Conservation (phyloP, 2,113 vertebrate species). For the Lutjanus erythropterus region DNA sequence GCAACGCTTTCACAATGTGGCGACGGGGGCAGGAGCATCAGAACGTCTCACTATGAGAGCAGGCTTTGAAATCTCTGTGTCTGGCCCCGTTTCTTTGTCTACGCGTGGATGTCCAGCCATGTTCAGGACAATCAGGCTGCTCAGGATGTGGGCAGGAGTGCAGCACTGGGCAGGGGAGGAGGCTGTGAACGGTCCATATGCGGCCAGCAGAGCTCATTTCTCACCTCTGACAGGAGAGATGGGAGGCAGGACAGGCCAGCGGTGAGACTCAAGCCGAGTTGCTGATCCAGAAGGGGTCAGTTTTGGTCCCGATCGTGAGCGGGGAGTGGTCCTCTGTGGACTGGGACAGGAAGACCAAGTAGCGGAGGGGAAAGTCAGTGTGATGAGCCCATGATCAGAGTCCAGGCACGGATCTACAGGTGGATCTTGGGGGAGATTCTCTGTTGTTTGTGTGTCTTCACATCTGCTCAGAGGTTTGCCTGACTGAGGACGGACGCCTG, state of each 20-base stretch:
- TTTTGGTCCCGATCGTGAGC: constrained; percentile 66
- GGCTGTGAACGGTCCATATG: constrained; percentile 89
- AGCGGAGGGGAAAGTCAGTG: constrained; percentile 27
- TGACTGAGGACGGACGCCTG: background rate
- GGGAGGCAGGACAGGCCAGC: constrained; percentile 84
- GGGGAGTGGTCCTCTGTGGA: constrained; percentile 57
- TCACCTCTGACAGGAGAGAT: constrained; percentile 89
- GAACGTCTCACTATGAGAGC: constrained; percentile 84
- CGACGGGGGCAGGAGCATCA: constrained; percentile 88
- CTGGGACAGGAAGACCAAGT: constrained; percentile 68
- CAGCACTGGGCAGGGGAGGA: constrained; percentile 65
- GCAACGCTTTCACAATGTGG: constrained; percentile 84
- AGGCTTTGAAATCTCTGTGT: constrained; percentile 84
- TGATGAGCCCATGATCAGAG: constrained; percentile 4
- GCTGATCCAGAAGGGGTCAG: constrained; percentile 10
- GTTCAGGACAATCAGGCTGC: constrained; percentile 56
- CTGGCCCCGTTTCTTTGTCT: constrained; percentile 82
- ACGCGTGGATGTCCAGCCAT: constrained; percentile 78
- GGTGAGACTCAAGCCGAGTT: constrained; percentile 77
- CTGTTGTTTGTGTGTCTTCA: background rate
- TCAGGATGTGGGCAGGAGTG: constrained; percentile 19
- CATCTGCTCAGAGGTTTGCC: constrained; percentile 6
- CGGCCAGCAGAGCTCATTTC: constrained; percentile 81
- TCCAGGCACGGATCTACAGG: background rate
- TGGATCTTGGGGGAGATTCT: constrained; percentile 4